A percentile compares a stretch with the other conserved stretches of the same genome.
phyloP scores from a whole-genome alignment of 2,113 vertebrate genomes.

The Symphodus melops region DNA sequence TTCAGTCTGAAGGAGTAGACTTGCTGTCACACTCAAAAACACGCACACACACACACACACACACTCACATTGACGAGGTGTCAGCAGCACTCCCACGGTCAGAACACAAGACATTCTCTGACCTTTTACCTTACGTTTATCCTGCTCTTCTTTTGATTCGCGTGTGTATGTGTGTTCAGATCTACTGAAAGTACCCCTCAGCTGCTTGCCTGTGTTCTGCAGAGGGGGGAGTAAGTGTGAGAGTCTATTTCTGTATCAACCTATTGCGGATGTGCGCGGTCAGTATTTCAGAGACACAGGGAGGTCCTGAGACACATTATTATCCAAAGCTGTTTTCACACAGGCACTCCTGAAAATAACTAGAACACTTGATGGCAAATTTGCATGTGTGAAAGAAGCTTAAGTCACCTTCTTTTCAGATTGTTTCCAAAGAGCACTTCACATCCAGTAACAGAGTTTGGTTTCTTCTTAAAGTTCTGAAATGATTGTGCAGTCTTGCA shows the following conservation, averaged over 20 bases:
- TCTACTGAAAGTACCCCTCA: constrained; percentile 39
- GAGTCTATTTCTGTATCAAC: constrained; percentile 19
- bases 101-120: constrained; percentile 10
- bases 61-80: constrained; percentile 5
- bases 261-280: constrained; percentile 17
- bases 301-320: not conserved
- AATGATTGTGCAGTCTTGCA: too few relatives aligned
- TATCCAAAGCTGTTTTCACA: too few relatives aligned
- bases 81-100: constrained; percentile 31
- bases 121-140: constrained; percentile 40
- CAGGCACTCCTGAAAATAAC: too few relatives aligned
- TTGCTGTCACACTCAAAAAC: constrained; percentile 8
- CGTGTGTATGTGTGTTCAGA: constrained; percentile 3
- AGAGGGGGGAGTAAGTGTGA: constrained; percentile 6
- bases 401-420: too few relatives aligned
- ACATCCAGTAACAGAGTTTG: too few relatives aligned
- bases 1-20: constrained; percentile 20
- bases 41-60: not conserved
- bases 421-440: too few relatives aligned
- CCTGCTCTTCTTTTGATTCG: constrained; percentile 13
- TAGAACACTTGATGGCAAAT: too few relatives aligned
- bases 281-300: not conserved
- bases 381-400: too few relatives aligned
- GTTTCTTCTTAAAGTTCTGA: too few relatives aligned
- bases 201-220: constrained; percentile 23